Evolutionary conservation across 2,888 invertebrate genomes (phyloP).

Genomic region (Spodoptera littoralis): DNA sequence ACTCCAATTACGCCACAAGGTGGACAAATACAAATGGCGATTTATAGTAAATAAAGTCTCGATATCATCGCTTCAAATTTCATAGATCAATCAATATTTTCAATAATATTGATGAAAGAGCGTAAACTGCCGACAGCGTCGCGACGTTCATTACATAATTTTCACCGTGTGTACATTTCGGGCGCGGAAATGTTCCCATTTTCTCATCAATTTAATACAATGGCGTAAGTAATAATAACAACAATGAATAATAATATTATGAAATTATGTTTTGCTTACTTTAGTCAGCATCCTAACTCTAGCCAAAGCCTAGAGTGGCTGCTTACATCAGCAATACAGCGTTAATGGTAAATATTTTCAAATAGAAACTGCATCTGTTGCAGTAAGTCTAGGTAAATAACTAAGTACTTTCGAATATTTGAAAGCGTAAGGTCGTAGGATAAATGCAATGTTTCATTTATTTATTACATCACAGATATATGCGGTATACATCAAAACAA

Average conservation of each 20-base stretch:
- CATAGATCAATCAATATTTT: slow-evolving; percentile 60
- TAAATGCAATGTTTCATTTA: slow-evolving; percentile 9
- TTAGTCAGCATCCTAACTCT: slow-evolving; percentile 48
- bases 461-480: slow-evolving; percentile 4
- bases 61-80: slow-evolving; percentile 63
- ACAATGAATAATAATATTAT: slow-evolving; percentile 40
- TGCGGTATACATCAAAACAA: slow-evolving; percentile 28
- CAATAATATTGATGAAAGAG: slow-evolving; percentile 56
- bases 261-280: slow-evolving; percentile 55
- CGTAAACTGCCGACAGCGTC: slow-evolving; percentile 28
- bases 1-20: slow-evolving; percentile 41
- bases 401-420: no score
- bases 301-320: slow-evolving; percentile 3
- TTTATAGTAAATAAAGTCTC: slow-evolving; percentile 63
- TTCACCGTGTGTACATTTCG: slow-evolving; percentile 25
- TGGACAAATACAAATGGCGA: slow-evolving; percentile 23
- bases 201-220: slow-evolving; percentile 29
- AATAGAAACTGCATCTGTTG: slow-evolving; percentile 23
- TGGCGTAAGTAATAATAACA: slow-evolving; percentile 32
- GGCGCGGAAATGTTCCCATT: slow-evolving; percentile 32
- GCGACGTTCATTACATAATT: slow-evolving; percentile 23
- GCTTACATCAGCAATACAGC: slow-evolving; percentile 22
- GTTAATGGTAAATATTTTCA: slow-evolving; percentile 36
- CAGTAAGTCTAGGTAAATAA: not conserved
- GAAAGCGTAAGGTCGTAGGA: slow-evolving; percentile 24